Base-by-base conservation (phyloP, 2,113 vertebrate species). In the Tychaedon coryphoeus region DNA sequence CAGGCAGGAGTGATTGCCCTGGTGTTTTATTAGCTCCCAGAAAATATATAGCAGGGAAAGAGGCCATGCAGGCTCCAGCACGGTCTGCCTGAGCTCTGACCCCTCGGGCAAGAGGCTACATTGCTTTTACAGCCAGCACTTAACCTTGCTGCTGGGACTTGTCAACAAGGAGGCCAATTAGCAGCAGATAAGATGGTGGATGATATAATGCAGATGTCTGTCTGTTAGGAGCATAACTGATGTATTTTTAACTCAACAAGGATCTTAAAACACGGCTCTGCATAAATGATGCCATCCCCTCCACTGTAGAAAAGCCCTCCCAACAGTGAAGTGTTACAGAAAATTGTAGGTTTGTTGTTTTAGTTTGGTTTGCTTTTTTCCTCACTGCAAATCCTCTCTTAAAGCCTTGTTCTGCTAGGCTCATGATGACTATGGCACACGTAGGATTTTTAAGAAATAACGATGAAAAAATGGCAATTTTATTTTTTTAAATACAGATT, bases 101-200 rank as follows among this genome's bases (percentile, higher is more conserved):
- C 90, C 43, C n/a, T 38, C 1, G 65, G 90, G 78, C 79, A 51
- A 74, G 78, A 95, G 90, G 93, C 74, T 43, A 14, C 75, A 16
- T 70, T 92, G 92, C 58, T 90, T 92, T 91, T 95, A 96, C 72
- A 76, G 93, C 82, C 92, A 57, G 80, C 64, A 92, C 79, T 94
- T 94, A 96, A 94, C 96, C 93, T 93, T 38, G 64, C 74, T 71
- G 78, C 92, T 64, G 72, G 70, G 86, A 73, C 72, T 86, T 94
- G 93, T 90, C 94, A 97, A 86, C 93, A 93, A 88, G 85, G 90
- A 70, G 65, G 31, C 93, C 92, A 96, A 88, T 95, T 90, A 96
- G 93, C 92, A 64, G 85, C 82, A 92, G 72, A 51, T 70, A 85
- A 8, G 71, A 91, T 29, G 78, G 92, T 20, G 36, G 74, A 18